phyloP scores from a whole-genome alignment of 2,797 vertebrate species.

The Falco cherrug region DNA sequence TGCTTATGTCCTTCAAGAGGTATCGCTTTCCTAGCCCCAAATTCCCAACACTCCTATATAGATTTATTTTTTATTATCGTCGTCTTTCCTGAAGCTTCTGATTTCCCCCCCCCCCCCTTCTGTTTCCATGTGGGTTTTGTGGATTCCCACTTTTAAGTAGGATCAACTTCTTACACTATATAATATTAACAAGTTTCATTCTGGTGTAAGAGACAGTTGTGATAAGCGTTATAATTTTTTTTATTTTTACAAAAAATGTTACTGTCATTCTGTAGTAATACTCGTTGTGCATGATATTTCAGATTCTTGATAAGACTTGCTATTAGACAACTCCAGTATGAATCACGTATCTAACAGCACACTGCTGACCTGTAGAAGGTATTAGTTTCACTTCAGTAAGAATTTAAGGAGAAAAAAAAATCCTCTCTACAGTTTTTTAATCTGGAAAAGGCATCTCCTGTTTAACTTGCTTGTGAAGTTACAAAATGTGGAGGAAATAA shows the following conservation, averaged over 20 bases:
- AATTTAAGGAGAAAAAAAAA: not conserved
- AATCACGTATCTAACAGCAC: not conserved
- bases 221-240: not conserved
- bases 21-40: not conserved
- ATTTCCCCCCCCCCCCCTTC: not conserved
- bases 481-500: not conserved
- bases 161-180: not conserved
- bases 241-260: not conserved
- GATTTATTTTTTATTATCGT: not conserved
- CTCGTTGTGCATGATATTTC: not conserved
- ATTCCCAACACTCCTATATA: constrained; percentile 9
- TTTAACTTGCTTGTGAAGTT: not conserved
- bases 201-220: not conserved
- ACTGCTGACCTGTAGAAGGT: not conserved
- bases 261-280: not conserved
- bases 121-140: not conserved
- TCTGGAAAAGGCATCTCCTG: not conserved
- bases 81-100: not conserved
- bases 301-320: not conserved
- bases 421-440: not conserved
- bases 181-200: not conserved
- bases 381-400: not conserved
- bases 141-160: not conserved
- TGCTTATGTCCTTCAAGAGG: constrained; percentile 14
- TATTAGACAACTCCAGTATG: not conserved